Evolutionary conservation across 2,888 invertebrate genomes (phyloP).

Genomic region (Stenolophus ochropezus): DNA sequence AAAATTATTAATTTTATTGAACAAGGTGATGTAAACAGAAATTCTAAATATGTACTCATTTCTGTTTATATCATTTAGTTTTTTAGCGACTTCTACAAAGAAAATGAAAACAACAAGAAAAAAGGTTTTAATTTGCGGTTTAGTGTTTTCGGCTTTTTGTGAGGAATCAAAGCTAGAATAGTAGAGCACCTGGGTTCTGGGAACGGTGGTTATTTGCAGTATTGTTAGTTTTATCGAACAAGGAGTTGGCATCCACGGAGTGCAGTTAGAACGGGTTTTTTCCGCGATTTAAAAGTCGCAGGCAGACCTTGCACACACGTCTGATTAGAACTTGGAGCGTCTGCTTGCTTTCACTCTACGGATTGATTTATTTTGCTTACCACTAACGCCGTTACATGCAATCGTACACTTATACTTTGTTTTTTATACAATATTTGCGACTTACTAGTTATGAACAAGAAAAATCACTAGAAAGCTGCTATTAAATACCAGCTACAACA

Average conservation of each 20-base stretch:
- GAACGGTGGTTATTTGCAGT: constrained; percentile 23
- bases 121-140: no score
- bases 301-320: constrained; percentile 39
- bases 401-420: background rate
- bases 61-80: no score
- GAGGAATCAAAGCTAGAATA: background rate
- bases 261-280: constrained; percentile 41
- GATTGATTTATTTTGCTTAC: constrained; percentile 45
- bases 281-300: constrained; percentile 41
- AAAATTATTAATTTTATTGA: no score
- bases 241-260: constrained; percentile 35
- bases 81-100: no score
- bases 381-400: constrained; percentile 30
- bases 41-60: no score
- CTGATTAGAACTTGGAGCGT: constrained; percentile 38
- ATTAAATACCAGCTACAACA: constrained; percentile 9
- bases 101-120: no score
- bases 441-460: constrained; percentile 5
- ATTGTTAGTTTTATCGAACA: constrained; percentile 46
- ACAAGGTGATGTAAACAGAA: no score
- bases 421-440: constrained; percentile 36
- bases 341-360: constrained; percentile 44
- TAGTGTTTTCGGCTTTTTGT: background rate
- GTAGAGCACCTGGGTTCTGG: background rate
- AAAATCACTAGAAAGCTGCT: constrained; percentile 23